Percentiles rank a stretch among this genome's conserved stretches.
Conservation (phyloP, 2,888 invertebrate genomes). For the Apeira syringaria region DNA sequence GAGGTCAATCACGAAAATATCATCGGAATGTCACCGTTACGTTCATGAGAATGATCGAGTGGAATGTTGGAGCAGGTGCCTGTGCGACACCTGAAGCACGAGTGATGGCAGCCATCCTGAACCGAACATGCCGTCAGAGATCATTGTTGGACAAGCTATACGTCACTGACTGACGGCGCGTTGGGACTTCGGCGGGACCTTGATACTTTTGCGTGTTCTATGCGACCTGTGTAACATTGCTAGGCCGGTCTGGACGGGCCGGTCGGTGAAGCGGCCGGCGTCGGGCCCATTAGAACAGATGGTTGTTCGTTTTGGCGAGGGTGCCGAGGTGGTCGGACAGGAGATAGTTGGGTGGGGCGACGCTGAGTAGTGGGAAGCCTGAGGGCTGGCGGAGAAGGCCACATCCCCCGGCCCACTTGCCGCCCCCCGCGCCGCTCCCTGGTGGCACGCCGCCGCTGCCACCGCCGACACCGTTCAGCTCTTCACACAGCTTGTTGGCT, state of each 20-base stretch:
- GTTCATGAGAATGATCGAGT: slow-evolving; percentile 32
- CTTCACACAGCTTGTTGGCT: slow-evolving; percentile 76
- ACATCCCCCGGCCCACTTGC: slow-evolving; percentile 85
- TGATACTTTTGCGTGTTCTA: too few relatives aligned
- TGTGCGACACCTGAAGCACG: slow-evolving; percentile 12
- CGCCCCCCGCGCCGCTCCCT: slow-evolving; percentile 64
- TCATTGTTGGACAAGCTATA: too few relatives aligned
- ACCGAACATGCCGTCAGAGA: neutral
- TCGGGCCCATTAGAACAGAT: slow-evolving; percentile 84
- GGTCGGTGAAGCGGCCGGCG: slow-evolving; percentile 35
- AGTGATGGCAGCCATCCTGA: slow-evolving; percentile 14
- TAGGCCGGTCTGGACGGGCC: slow-evolving; percentile 26
- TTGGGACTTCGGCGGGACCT: neutral
- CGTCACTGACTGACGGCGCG: neutral
- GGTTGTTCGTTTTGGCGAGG: slow-evolving; percentile 84
- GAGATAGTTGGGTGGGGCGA: slow-evolving; percentile 84
- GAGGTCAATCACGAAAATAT: slow-evolving; percentile 36
- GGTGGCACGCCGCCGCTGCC: slow-evolving; percentile 62
- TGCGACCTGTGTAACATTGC: too few relatives aligned
- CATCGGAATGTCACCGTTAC: slow-evolving; percentile 33
- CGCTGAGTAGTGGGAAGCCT: slow-evolving; percentile 84
- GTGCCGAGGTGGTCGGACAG: slow-evolving; percentile 85
- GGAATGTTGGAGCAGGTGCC: slow-evolving; percentile 27
- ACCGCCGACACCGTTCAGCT: slow-evolving; percentile 71
- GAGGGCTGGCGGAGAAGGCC: slow-evolving; percentile 85